phyloP scores from a whole-genome alignment of 2,113 vertebrate genomes.

The Cheirogaleus medius region DNA sequence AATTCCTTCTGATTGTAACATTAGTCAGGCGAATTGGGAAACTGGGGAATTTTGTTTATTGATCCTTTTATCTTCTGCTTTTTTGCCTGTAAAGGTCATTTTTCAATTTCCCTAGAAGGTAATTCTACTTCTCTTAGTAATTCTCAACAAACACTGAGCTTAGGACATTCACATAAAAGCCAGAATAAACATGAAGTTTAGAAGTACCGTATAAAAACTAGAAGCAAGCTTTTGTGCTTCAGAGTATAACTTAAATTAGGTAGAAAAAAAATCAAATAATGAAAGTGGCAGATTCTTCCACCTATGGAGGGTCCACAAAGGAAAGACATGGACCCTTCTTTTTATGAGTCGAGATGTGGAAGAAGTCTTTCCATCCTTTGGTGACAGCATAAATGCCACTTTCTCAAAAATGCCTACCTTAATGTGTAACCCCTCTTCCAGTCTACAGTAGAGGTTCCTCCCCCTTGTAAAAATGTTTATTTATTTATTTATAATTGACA shows the following conservation, averaged over 20 bases:
- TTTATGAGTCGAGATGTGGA: background rate
- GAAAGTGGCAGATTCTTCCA: background rate
- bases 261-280: constrained; percentile 11
- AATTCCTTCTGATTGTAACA: constrained; percentile 56
- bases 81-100: constrained; percentile 67
- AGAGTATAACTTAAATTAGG: background rate
- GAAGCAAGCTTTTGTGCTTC: constrained; percentile 26
- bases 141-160: constrained; percentile 40
- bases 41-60: constrained; percentile 58
- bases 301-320: background rate
- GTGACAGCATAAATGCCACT: background rate
- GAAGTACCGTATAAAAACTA: background rate
- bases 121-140: constrained; percentile 44
- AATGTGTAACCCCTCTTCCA: background rate
- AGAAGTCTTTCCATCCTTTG: background rate
- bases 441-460: background rate
- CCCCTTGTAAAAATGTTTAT: background rate
- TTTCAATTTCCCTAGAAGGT: constrained; percentile 52
- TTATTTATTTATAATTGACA: background rate
- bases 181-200: constrained; percentile 47
- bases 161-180: background rate
- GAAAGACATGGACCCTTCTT: background rate
- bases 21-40: constrained; percentile 52
- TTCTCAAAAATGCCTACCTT: background rate
- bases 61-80: constrained; percentile 52